These are phyloP conservation scores for Electrona antarctica DNA, from an alignment of 2,113 vertebrate genomes.

Conservation along the genomic window DNA sequence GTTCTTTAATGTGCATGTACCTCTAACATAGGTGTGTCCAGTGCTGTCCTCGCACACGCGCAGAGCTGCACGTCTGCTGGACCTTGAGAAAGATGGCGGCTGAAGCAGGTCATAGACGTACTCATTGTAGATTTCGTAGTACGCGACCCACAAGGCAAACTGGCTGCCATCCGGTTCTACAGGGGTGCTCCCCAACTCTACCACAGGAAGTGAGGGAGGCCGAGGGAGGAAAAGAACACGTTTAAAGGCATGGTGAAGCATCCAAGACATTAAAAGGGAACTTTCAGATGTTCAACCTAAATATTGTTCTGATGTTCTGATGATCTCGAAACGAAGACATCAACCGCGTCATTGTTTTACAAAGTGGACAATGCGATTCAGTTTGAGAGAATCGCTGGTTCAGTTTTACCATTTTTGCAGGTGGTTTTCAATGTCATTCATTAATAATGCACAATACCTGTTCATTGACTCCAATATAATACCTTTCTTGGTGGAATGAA, in stretches of 20 bases:
- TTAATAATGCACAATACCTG: no score
- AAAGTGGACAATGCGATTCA: no score
- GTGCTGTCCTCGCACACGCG: constrained; percentile 86
- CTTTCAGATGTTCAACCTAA: no score
- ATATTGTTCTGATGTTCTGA: no score
- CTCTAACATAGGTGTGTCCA: constrained; percentile 88
- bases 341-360: no score
- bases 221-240: background rate
- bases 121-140: constrained; percentile 92
- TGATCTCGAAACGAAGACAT: no score
- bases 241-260: background rate
- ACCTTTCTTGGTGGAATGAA: no score
- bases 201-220: constrained; percentile 15
- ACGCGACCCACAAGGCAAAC: constrained; percentile 86
- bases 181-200: constrained; percentile 22
- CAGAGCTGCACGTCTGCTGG: constrained; percentile 80
- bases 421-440: no score
- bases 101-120: constrained; percentile 86
- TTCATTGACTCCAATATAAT: no score
- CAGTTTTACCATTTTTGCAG: no score
- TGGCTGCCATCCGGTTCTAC: constrained; percentile 40
- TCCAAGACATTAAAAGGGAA: no score
- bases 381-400: no score
- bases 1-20: constrained; percentile 29
- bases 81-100: constrained; percentile 65